Evolutionary conservation across 2,888 invertebrate genomes (phyloP).

Genomic region (Rotaria magnacalcarata): DNA sequence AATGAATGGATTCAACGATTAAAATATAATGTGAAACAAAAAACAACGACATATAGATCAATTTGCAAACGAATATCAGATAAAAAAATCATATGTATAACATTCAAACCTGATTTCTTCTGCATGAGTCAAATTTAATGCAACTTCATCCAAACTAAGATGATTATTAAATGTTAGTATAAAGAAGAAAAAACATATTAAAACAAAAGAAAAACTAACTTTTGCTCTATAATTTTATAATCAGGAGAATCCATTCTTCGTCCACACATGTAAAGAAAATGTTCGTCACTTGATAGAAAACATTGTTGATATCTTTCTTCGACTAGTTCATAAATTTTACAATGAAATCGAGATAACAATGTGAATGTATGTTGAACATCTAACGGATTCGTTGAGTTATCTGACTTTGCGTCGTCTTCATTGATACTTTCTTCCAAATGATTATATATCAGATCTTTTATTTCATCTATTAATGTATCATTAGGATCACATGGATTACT

Average conservation of each 20-base stretch:
- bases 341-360: conserved; percentile 25
- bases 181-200: background rate
- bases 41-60: no score
- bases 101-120: conserved; percentile 25
- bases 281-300: conserved; percentile 27
- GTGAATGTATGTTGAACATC: conserved; percentile 18
- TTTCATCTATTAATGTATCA: background rate
- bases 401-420: background rate
- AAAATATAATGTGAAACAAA: no score
- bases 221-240: background rate
- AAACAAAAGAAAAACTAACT: background rate
- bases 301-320: conserved; percentile 30
- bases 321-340: conserved; percentile 31
- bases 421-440: background rate
- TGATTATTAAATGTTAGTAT: background rate
- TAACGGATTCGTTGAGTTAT: background rate
- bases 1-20: background rate
- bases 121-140: background rate
- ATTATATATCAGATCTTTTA: background rate
- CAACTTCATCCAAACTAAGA: background rate
- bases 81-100: background rate
- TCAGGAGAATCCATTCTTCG: conserved; percentile 20
- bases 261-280: conserved; percentile 30
- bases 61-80: background rate
- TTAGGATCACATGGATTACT: background rate